These are phyloP conservation scores for Criorhina ranunculi DNA, from an alignment of 2,888 invertebrate genomes.

Conservation along the genomic window DNA sequence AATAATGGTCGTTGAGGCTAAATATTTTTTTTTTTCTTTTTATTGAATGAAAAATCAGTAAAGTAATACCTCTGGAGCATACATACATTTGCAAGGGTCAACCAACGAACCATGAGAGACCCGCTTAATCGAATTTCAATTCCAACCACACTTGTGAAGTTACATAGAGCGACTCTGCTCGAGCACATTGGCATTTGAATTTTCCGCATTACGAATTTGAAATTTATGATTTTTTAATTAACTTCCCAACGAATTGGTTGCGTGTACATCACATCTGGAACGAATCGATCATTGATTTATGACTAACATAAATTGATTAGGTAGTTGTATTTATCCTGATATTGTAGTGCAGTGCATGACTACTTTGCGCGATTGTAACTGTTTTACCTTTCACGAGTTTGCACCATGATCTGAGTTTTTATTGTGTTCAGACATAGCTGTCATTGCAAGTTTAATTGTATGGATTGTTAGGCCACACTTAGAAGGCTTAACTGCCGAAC, in stretches of 20 bases:
- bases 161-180: constrained; percentile 9
- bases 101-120: constrained; percentile 19
- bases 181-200: constrained; percentile 48
- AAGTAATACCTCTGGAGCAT: background rate
- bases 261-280: constrained; percentile 60
- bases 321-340: constrained; percentile 33
- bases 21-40: background rate
- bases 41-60: background rate
- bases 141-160: constrained; percentile 7
- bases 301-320: constrained; percentile 46
- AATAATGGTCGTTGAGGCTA: too few species aligned
- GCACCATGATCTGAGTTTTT: too few species aligned
- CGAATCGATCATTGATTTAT: constrained; percentile 68
- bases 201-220: constrained; percentile 52
- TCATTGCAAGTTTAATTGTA: too few species aligned
- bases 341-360: constrained; percentile 8
- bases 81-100: background rate
- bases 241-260: constrained; percentile 80
- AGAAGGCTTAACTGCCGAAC: too few species aligned
- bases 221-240: constrained; percentile 84
- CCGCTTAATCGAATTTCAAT: constrained; percentile 47
- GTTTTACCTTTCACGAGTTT: background rate
- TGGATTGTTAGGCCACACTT: too few species aligned
- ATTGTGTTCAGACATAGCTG: too few species aligned
- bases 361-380: constrained; percentile 5